These are phyloP conservation scores for Parazoanthus atlanticus DNA, from an alignment of 92 coral and sea anemone species.

Conservation along the genomic window DNA sequence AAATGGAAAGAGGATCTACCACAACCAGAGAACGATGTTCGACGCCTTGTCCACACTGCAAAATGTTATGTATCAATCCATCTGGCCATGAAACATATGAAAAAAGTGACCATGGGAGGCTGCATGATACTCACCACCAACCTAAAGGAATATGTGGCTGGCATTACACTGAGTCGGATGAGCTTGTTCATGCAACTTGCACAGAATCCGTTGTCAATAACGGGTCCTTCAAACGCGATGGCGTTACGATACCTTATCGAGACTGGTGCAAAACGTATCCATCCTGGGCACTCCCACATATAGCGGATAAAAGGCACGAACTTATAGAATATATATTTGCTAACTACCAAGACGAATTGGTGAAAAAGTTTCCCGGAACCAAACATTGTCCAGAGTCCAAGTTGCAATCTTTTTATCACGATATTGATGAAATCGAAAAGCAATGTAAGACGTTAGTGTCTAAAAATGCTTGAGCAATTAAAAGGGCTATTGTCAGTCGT, in stretches of 20 bases:
- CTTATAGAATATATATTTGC: neutral
- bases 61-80: neutral
- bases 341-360: constrained; percentile 12
- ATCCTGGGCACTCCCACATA: constrained; percentile 4
- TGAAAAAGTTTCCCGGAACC: neutral
- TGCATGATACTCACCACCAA: constrained; percentile 15
- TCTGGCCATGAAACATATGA: constrained; percentile 9
- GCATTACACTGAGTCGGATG: neutral
- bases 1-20: neutral
- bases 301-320: neutral
- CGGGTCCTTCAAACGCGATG: neutral
- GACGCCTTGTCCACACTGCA: constrained; percentile 8
- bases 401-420: neutral
- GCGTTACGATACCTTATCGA: neutral
- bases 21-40: constrained; percentile 17
- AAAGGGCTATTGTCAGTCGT: no score
- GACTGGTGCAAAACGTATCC: neutral
- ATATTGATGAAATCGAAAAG: neutral
- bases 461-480: no score
- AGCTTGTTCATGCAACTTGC: neutral
- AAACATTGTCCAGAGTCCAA: neutral
- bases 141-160: neutral
- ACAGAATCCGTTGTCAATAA: neutral
- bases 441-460: neutral
- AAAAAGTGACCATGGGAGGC: neutral